These are phyloP conservation scores for Pogonophryne albipinna DNA, from an alignment of 2,797 vertebrate genomes.

Conservation along the genomic window DNA sequence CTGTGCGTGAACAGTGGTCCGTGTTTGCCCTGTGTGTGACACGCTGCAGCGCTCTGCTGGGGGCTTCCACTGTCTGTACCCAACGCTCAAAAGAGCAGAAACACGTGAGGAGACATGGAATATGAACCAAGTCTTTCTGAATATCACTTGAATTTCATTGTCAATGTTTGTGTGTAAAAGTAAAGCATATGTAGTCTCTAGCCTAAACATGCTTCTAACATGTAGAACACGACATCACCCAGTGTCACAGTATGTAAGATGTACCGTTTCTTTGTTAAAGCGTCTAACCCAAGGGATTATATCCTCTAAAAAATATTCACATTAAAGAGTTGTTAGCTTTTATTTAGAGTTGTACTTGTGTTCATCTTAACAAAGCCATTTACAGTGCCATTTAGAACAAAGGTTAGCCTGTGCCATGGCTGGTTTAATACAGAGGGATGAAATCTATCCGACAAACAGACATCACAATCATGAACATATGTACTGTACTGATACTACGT, in stretches of 20 bases:
- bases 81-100: neutral
- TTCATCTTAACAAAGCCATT: neutral
- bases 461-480: neutral
- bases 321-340: neutral
- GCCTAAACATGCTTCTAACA: neutral
- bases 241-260: too few species aligned
- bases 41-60: neutral
- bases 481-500: neutral
- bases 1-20: conserved; percentile 9
- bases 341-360: neutral
- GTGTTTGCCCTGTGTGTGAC: conserved; percentile 12
- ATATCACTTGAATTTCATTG: neutral
- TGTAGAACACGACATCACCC: too few species aligned
- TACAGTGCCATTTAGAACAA: neutral
- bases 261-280: neutral
- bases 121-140: neutral
- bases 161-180: neutral
- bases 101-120: neutral
- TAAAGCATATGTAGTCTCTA: neutral
- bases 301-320: neutral
- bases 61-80: neutral
- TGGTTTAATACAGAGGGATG: neutral
- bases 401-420: neutral
- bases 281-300: neutral
- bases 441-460: neutral